Evolutionary conservation across 35 echinoderm and acorn worm species (phyloP), one percentile per base, ranked within the genome.

Genomic region (Ophiothrix spiculata): DNA sequence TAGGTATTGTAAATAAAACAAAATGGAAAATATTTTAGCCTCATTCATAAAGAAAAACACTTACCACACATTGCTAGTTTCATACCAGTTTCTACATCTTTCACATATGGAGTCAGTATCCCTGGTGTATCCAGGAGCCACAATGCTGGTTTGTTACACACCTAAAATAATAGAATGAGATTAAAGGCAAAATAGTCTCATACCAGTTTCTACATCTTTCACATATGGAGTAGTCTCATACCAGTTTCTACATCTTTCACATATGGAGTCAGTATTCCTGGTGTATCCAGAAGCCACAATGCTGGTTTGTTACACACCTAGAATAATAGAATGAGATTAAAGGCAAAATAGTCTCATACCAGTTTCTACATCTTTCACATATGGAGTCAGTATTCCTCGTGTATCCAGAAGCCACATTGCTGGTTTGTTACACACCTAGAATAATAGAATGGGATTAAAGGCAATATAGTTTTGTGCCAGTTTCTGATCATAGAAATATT

Each of bases 321-420:
- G 1, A 84, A 77, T 0, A 69, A 25, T 15, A 69, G 6, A 69
- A 69, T 6, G 60, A 15, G 29, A 69, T n/a, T n/a, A n/a, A n/a
- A n/a, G n/a, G n/a, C n/a, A n/a, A n/a, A n/a, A n/a, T 31, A 97
- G 81, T 74, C 91, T 97, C 95, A 97, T 97, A n/a, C 95, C 95
- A 75, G 88, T 69, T 23, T 97, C 91, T 32, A 93, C 63, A 64
- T 90, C 88, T 41, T 64, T 84, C 1, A 97, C 81, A 63, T 84
- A 90, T 13, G 95, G 95, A 13, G 95, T 97, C 79, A 91, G 90
- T 19, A 97, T 89, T 31, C 95, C 95, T 17, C 91, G 95, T 49
- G 95, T 88, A 84, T 97, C 95, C 3, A 93, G 76, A 28, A 97
- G 78, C 83, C 85, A 97, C 10, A 97, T 75, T 69, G 35, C 31